Percentiles rank a stretch among this genome's conserved stretches.
These are phyloP conservation scores for Heliothis subflexa DNA, from an alignment of 1,140 invertebrate species.

Conservation along the genomic window DNA sequence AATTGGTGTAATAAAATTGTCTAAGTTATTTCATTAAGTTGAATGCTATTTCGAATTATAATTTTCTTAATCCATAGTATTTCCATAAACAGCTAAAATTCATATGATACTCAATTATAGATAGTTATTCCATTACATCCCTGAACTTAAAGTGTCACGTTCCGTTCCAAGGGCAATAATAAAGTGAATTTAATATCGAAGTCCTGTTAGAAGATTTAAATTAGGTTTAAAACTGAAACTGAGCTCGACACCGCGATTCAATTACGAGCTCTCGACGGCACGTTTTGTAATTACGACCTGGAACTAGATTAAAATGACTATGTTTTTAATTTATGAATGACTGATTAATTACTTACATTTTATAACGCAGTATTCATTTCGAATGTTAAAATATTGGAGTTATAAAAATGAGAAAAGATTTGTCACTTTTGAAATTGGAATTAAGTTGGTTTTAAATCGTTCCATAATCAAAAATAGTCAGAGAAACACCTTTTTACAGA, in stretches of 20 bases:
- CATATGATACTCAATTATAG: not conserved
- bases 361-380: not conserved
- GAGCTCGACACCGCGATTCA: conserved; percentile 34
- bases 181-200: conserved; percentile 22
- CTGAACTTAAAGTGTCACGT: not conserved
- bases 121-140: not conserved
- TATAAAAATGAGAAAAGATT: not conserved
- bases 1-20: too few species aligned
- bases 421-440: not conserved
- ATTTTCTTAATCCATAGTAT: not conserved
- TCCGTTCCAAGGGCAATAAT: conserved; percentile 16
- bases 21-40: too few species aligned
- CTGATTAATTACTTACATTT: not conserved
- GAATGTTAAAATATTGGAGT: not conserved
- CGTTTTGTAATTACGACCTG: conserved; percentile 40
- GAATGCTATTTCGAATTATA: not conserved
- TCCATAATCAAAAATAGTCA: not conserved
- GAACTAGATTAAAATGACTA: conserved; percentile 10
- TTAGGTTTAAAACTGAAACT: conserved; percentile 36
- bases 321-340: conserved; percentile 5
- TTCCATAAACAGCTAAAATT: not conserved
- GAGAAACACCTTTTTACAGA: too few species aligned
- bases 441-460: not conserved
- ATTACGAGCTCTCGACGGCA: conserved; percentile 30
- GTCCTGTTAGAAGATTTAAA: conserved; percentile 32